A percentile compares a stretch with the other conserved stretches of the same genome.
Conservation (phyloP, 2,113 vertebrate genomes). For the Cephalopterus ornatus region DNA sequence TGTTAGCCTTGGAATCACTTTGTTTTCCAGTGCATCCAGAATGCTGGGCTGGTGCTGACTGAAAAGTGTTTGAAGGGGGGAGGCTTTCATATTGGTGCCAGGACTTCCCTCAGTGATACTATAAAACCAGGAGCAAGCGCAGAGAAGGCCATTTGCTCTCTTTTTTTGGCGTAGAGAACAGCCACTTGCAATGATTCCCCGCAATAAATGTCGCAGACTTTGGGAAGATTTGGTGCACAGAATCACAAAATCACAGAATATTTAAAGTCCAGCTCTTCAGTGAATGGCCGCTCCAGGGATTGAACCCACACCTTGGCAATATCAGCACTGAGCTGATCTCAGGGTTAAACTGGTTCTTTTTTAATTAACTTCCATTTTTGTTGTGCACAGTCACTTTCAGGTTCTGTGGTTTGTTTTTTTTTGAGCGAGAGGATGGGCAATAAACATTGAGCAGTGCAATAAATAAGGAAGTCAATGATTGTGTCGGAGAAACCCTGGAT, state of each 20-base stretch:
- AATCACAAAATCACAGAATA: neutral
- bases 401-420: neutral
- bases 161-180: neutral
- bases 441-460: neutral
- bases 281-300: neutral
- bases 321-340: neutral
- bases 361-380: neutral
- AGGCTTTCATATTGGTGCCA: neutral
- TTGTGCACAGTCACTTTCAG: neutral
- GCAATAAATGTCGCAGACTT: neutral
- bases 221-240: neutral
- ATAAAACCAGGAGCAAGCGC: neutral
- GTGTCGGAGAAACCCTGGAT: neutral
- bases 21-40: neutral
- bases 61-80: neutral
- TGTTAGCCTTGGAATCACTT: neutral
- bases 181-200: neutral
- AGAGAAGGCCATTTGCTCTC: neutral
- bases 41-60: neutral
- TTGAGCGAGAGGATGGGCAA: neutral
- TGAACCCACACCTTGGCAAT: neutral
- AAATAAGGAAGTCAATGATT: neutral
- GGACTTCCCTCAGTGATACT: neutral
- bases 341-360: neutral
- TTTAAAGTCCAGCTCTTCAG: neutral